These are phyloP conservation scores for Tethea ocularis DNA, from an alignment of 2,888 invertebrate genomes.

Conservation along the genomic window DNA sequence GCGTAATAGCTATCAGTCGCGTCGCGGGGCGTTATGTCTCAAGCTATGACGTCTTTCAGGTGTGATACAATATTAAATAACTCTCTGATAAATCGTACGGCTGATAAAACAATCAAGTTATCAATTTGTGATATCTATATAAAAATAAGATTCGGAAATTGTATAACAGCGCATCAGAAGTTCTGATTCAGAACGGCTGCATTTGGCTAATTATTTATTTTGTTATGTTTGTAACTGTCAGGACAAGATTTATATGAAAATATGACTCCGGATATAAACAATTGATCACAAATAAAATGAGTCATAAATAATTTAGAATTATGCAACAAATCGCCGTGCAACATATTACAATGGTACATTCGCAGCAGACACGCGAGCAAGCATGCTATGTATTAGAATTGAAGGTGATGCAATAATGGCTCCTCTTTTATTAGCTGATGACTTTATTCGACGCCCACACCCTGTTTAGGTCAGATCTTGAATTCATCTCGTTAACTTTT, in stretches of 20 bases:
- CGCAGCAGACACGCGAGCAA: constrained; percentile 27
- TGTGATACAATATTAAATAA: background rate
- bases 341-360: constrained; percentile 17
- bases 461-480: constrained; percentile 36
- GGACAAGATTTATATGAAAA: too few species aligned
- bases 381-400: constrained; percentile 48
- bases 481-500: constrained; percentile 41
- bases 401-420: constrained; percentile 62
- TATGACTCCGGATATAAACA: too few species aligned
- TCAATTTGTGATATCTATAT: constrained; percentile 5
- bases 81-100: background rate
- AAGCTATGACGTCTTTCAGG: background rate
- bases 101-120: background rate
- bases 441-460: constrained; percentile 64
- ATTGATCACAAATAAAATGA: too few species aligned
- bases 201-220: too few species aligned
- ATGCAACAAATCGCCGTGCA: constrained; percentile 3
- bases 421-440: constrained; percentile 66
- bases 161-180: too few species aligned
- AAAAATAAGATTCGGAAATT: too few species aligned
- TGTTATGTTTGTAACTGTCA: too few species aligned
- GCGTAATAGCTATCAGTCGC: background rate
- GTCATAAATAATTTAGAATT: background rate
- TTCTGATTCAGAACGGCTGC: too few species aligned
- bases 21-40: background rate